Percentiles rank a stretch among this genome's conserved stretches.
Evolutionary conservation across 2,888 invertebrate species (phyloP).

Genomic region (Hirtodrosophila trivittata): DNA sequence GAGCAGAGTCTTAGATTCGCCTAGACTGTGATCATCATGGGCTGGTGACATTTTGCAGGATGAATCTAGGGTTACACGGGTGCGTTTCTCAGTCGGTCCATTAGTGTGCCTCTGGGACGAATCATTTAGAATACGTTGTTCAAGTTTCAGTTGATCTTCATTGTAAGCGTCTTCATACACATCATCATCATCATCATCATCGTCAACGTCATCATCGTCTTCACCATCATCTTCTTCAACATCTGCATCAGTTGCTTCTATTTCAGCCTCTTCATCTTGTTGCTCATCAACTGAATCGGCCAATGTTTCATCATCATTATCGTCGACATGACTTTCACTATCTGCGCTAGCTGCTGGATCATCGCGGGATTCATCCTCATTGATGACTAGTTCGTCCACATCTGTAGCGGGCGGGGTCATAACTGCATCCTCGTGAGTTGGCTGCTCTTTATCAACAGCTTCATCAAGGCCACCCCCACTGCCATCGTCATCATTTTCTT

Average conservation of each 20-base stretch:
- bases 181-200: conserved; percentile 50
- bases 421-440: conserved; percentile 42
- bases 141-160: conserved; percentile 33
- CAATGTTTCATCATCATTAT: conserved; percentile 67
- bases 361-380: conserved; percentile 56
- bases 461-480: conserved; percentile 31
- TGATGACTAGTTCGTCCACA: conserved; percentile 53
- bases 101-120: conserved; percentile 2
- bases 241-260: conserved; percentile 69
- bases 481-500: conserved; percentile 40
- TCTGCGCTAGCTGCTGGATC: conserved; percentile 40
- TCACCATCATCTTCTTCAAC: conserved; percentile 57
- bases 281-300: conserved; percentile 70
- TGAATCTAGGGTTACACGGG: conserved; percentile 23
- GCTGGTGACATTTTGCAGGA: conserved; percentile 8
- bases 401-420: conserved; percentile 72
- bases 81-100: conserved; percentile 37
- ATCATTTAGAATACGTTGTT: not conserved
- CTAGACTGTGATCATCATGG: conserved; percentile 37
- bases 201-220: conserved; percentile 48
- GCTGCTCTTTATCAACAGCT: conserved; percentile 21
- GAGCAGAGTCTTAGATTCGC: conserved; percentile 47
- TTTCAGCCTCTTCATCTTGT: conserved; percentile 63
- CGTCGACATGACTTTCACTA: conserved; percentile 56
- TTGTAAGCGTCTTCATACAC: conserved; percentile 73